Conservation (phyloP, 2,797 vertebrate species). For the Platyrinchus mystaceus region DNA sequence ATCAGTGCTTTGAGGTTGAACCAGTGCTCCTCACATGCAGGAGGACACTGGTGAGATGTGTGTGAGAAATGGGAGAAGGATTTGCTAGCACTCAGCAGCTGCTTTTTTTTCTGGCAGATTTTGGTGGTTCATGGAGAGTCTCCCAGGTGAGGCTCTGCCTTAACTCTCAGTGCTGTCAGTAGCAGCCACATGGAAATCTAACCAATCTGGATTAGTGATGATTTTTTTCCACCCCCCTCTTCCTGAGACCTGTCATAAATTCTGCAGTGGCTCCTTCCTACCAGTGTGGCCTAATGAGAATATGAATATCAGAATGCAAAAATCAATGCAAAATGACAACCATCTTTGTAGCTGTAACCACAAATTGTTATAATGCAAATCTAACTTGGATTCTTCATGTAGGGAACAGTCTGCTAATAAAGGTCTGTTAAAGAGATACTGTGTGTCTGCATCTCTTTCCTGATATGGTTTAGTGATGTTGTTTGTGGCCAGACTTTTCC, state of each 20-base stretch:
- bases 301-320: slow-evolving; percentile 67
- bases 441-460: neutral
- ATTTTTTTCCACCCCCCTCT: neutral
- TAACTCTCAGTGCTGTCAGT: neutral
- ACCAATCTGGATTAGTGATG: neutral
- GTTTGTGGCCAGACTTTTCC: neutral
- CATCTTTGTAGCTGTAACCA: slow-evolving; percentile 67
- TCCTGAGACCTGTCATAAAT: neutral
- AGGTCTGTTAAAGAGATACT: slow-evolving; percentile 70
- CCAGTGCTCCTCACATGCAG: neutral
- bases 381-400: slow-evolving; percentile 64
- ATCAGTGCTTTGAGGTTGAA: neutral
- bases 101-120: neutral
- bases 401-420: slow-evolving; percentile 79
- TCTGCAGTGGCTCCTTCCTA: slow-evolving; percentile 47
- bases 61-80: neutral
- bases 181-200: neutral
- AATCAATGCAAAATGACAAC: slow-evolving; percentile 76
- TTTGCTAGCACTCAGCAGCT: neutral
- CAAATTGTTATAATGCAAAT: slow-evolving; percentile 70
- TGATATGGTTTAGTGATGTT: neutral
- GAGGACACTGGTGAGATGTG: neutral
- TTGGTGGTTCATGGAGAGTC: neutral
- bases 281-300: slow-evolving; percentile 61
- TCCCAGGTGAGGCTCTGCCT: neutral